Evolutionary conservation across 2,888 invertebrate genomes (phyloP).

Genomic region (Diogma glabrata): DNA sequence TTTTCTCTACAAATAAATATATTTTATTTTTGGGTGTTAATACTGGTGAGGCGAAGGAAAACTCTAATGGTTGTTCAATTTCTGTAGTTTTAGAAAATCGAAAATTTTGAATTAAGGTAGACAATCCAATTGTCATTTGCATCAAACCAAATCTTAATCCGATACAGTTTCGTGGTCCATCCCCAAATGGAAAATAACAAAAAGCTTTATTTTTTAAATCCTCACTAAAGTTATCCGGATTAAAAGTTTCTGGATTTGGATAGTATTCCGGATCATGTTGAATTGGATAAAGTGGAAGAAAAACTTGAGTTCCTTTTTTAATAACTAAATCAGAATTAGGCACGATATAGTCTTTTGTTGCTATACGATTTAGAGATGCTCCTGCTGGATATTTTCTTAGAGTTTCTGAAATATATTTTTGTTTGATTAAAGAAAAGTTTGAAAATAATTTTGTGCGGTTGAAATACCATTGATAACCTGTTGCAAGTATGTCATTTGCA

Average conservation of each 20-base stretch:
- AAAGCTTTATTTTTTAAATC: conserved; percentile 29
- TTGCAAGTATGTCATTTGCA: conserved; percentile 34
- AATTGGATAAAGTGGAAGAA: conserved; percentile 39
- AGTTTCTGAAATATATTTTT: conserved; percentile 5
- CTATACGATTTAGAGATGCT: not conserved
- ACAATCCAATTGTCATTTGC: conserved; percentile 14
- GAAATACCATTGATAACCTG: conserved; percentile 35
- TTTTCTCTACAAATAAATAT: too few relatives aligned
- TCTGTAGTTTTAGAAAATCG: too few relatives aligned
- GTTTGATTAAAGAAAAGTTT: too few relatives aligned
- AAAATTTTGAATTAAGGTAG: conserved; percentile 13
- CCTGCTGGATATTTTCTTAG: conserved; percentile 3
- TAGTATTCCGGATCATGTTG: conserved; percentile 43
- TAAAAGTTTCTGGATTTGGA: conserved; percentile 43
- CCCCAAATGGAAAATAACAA: conserved; percentile 15
- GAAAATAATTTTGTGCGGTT: too few relatives aligned
- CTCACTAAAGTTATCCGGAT: conserved; percentile 44
- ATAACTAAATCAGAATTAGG: conserved; percentile 23
- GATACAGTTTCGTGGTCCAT: conserved; percentile 15
- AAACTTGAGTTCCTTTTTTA: conserved; percentile 37
- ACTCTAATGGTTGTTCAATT: too few relatives aligned
- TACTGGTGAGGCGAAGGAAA: too few relatives aligned
- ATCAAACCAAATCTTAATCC: conserved; percentile 15
- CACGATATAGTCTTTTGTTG: not conserved
- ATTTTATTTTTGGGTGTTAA: too few relatives aligned